A percentile compares a stretch with the other conserved stretches of the same genome.
These are phyloP conservation scores for Ciconia nigra DNA, from an alignment of 2,797 vertebrate species.

Conservation along the genomic window DNA sequence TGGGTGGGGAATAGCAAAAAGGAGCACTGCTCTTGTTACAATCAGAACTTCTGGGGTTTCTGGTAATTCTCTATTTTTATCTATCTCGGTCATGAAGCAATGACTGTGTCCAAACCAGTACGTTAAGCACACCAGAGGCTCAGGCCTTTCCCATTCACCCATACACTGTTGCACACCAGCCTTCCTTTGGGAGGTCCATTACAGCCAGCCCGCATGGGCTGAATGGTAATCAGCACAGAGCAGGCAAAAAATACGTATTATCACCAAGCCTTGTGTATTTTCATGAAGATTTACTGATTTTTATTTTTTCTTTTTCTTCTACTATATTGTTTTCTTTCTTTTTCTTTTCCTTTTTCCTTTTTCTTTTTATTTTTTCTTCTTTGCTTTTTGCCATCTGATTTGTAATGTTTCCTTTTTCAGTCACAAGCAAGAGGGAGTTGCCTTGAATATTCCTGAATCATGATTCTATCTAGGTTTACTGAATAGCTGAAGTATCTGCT, in stretches of 20 bases:
- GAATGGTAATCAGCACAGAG: not conserved
- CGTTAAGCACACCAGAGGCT: not conserved
- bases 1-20: not conserved
- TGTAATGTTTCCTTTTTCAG: not conserved
- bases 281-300: not conserved
- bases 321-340: not conserved
- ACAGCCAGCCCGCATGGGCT: not conserved
- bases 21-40: not conserved
- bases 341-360: not conserved
- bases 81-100: not conserved
- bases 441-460: not conserved
- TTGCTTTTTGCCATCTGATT: not conserved
- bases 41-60: not conserved
- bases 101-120: not conserved
- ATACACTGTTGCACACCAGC: not conserved
- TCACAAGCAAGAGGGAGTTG: not conserved
- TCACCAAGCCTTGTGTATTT: not conserved
- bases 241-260: not conserved
- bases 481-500: not conserved
- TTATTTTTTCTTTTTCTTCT: not conserved
- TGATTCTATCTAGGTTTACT: not conserved
- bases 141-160: not conserved
- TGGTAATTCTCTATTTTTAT: not conserved
- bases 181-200: not conserved
- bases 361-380: not conserved